These are phyloP conservation scores for Athalia rosae DNA, from an alignment of 2,888 invertebrate genomes.

Conservation along the genomic window DNA sequence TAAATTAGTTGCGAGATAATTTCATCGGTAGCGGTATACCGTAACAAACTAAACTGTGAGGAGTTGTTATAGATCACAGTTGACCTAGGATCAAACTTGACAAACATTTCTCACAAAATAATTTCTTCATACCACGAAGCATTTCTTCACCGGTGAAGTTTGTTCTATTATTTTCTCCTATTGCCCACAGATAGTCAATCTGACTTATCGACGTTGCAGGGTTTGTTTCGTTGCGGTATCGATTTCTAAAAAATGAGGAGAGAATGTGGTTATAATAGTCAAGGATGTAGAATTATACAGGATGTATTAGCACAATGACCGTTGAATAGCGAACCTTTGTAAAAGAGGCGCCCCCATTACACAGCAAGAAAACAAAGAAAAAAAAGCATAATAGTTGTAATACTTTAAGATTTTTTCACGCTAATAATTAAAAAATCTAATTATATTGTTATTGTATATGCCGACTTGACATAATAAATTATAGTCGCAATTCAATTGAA, in stretches of 20 bases:
- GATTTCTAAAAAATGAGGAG: background rate
- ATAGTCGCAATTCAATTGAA: constrained; percentile 53
- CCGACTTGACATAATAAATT: constrained; percentile 65
- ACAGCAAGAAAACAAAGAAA: constrained; percentile 26
- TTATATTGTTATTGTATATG: constrained; percentile 64
- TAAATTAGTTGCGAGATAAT: too few relatives aligned
- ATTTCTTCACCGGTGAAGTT: background rate
- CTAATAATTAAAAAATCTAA: constrained; percentile 56
- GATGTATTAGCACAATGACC: constrained; percentile 31
- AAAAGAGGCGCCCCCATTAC: background rate
- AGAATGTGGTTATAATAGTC: constrained; percentile 1
- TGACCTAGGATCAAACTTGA: too few relatives aligned
- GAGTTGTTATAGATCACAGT: too few relatives aligned
- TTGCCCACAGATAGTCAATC: background rate
- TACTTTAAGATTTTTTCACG: constrained; percentile 54
- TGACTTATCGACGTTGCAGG: background rate
- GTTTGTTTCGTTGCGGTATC: background rate
- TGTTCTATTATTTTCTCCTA: background rate
- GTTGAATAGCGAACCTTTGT: constrained; percentile 8
- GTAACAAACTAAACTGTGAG: too few relatives aligned
- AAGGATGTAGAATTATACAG: constrained; percentile 1
- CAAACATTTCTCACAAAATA: too few relatives aligned
- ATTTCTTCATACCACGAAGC: too few relatives aligned
- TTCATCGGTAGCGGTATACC: too few relatives aligned
- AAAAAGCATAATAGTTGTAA: constrained; percentile 22